Conservation (phyloP, 2,113 vertebrate species). For the Zapus hudsonius region DNA sequence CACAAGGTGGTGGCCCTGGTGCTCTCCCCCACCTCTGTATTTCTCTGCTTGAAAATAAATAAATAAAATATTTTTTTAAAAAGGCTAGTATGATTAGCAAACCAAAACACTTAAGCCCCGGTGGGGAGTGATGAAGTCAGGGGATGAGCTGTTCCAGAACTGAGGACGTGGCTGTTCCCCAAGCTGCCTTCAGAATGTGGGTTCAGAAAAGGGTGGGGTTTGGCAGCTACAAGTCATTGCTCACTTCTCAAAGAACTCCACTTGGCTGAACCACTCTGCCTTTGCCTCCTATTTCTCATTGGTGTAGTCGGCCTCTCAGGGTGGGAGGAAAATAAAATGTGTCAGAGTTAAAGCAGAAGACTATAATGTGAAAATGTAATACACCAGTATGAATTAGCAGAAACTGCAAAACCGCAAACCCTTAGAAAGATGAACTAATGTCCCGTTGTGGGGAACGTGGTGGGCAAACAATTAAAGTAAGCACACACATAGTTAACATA, state of each 20-base stretch:
- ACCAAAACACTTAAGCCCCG: neutral
- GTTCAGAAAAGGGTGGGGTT: slow-evolving; percentile 43
- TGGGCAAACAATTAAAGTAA: neutral
- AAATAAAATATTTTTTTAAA: too few relatives aligned
- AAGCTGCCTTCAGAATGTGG: slow-evolving; percentile 55
- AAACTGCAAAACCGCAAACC: neutral
- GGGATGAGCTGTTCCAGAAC: slow-evolving; percentile 20
- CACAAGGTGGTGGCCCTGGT: too few relatives aligned
- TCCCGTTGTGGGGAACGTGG: neutral
- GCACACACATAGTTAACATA: neutral
- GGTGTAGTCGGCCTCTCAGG: neutral
- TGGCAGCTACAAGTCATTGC: slow-evolving; percentile 36
- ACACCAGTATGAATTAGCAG: neutral
- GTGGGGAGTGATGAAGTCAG: slow-evolving; percentile 19
- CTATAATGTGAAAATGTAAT: slow-evolving; percentile 23
- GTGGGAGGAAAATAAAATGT: slow-evolving; percentile 33
- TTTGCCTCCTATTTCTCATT: slow-evolving; percentile 29
- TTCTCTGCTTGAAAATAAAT: too few relatives aligned
- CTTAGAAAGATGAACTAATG: neutral
- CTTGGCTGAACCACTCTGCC: neutral
- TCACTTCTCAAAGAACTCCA: slow-evolving; percentile 41
- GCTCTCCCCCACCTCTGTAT: too few relatives aligned
- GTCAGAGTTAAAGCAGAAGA: neutral
- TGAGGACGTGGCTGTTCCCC: slow-evolving; percentile 60
- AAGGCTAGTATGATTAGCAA: slow-evolving; percentile 8